These are phyloP conservation scores for Macrocentrus cingulum DNA, from an alignment of 1,140 invertebrate genomes.

Conservation along the genomic window DNA sequence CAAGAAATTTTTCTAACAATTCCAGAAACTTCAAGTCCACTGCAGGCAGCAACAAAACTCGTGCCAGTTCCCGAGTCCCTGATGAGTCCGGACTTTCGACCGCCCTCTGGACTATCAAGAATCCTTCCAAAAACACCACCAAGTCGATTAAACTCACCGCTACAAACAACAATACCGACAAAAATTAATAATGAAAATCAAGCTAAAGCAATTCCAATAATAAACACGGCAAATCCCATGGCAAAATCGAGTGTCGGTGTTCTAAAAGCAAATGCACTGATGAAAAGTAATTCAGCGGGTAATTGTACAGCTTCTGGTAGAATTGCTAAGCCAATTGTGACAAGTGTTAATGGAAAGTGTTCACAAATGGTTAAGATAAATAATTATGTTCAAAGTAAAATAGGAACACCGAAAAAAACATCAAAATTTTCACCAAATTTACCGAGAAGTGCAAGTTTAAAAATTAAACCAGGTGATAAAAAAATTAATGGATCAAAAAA, in stretches of 20 bases:
- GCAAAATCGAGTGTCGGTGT: constrained; percentile 39
- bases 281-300: constrained; percentile 47
- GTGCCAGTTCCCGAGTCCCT: constrained; percentile 82
- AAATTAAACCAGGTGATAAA: constrained; percentile 43
- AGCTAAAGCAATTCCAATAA: constrained; percentile 44
- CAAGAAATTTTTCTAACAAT: no score
- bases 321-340: constrained; percentile 48
- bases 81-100: constrained; percentile 79
- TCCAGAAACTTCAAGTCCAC: constrained; percentile 61
- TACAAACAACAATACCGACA: constrained; percentile 45
- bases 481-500: constrained; percentile 39
- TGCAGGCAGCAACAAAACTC: constrained; percentile 80
- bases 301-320: constrained; percentile 43
- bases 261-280: constrained; percentile 41
- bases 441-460: constrained; percentile 38
- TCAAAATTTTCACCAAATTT: constrained; percentile 46
- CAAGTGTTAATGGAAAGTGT: constrained; percentile 43
- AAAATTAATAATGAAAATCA: constrained; percentile 41
- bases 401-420: constrained; percentile 40
- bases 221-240: constrained; percentile 46
- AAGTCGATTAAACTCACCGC: constrained; percentile 48
- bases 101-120: constrained; percentile 52
- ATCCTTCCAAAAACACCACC: constrained; percentile 48
- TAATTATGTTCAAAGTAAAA: constrained; percentile 54
- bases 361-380: constrained; percentile 53